Evolutionary conservation across 2,113 vertebrate genomes (phyloP), one percentile per base, ranked within the genome.

Genomic region (Periophthalmus modestus): DNA sequence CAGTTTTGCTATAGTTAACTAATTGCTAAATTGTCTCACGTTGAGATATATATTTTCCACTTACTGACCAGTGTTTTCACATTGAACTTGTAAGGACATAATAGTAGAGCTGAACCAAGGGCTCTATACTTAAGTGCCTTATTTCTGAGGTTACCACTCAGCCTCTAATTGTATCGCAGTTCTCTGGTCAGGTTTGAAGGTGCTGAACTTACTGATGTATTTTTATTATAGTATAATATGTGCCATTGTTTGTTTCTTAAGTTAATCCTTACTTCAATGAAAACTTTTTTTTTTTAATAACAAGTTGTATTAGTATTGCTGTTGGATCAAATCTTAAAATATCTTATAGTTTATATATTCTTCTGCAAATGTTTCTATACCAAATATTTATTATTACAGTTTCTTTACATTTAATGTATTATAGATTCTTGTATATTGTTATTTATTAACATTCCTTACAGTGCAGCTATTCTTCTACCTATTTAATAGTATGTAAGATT

Each of bases 31-130:
- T 39, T 77, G 48, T 89, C 90, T 92, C 87, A 89, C 77, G 85
- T 87, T 90, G 88, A 92, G 88, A 91, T 79, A 73, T 63, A 4
- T 62, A 57, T 69, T 55, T 4, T 19, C 57, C 71, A 69, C 23
- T 77, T 18, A 69, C 6, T 14, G 70, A 5, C 33, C 59, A 47
- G 62, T 71, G 52, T 72, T 57, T 79, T 34, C 6, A 48, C 66
- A 54, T 75, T 71, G 59, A 48, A 71, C 14, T 76, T 55, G 33
- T 9, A 54, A 85, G 74, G 66, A 67, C 70, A 52, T 79, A 72
- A 78, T 80, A 39, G n/a, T 48, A 47, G 0, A 23, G 71, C 47
- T 23, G 55, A 19, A 80, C 10, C 57, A 46, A 73, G 66, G 54
- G 46, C 57, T 55, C 80, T 46, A 71, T 12, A 43, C 34, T 54